Conservation (phyloP, 2,113 vertebrate species). For the Suricata suricatta region DNA sequence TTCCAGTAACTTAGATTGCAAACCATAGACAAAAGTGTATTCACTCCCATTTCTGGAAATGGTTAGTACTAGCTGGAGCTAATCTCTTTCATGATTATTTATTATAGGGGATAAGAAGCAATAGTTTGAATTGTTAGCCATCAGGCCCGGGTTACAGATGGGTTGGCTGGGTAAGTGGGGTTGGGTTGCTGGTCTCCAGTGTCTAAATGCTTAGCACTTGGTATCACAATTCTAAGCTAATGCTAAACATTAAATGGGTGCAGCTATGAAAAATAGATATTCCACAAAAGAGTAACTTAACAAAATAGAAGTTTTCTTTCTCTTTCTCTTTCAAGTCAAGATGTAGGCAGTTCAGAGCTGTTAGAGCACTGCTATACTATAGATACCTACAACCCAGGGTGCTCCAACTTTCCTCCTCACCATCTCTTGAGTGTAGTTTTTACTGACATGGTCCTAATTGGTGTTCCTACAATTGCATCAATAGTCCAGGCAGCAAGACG, state of each 20-base stretch:
- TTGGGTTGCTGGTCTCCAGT: not conserved
- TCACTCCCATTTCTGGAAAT: not conserved
- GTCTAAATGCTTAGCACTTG: not conserved
- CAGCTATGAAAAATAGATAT: not conserved
- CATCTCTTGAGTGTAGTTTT: not conserved
- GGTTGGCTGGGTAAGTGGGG: not conserved
- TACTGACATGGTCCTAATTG: not conserved
- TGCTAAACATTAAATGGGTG: not conserved
- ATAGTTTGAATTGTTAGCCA: not conserved
- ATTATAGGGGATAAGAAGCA: not conserved
- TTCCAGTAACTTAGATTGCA: not conserved
- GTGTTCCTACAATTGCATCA: no score
- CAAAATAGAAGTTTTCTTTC: not conserved
- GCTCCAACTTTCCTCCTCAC: not conserved
- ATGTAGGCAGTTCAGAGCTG: not conserved
- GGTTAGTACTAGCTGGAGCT: not conserved
- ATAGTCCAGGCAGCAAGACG: not conserved
- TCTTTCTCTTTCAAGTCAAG: slow-evolving; percentile 1
- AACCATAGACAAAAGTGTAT: not conserved
- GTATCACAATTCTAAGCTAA: not conserved
- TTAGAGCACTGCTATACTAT: no score
- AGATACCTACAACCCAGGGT: not conserved
- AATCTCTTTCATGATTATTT: not conserved
- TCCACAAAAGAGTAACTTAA: not conserved
- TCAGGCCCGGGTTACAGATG: not conserved